Evolutionary conservation across 64 coral and sea anemone species (phyloP), one percentile per base, ranked within the genome.

Genomic region (Montipora capricornis): DNA sequence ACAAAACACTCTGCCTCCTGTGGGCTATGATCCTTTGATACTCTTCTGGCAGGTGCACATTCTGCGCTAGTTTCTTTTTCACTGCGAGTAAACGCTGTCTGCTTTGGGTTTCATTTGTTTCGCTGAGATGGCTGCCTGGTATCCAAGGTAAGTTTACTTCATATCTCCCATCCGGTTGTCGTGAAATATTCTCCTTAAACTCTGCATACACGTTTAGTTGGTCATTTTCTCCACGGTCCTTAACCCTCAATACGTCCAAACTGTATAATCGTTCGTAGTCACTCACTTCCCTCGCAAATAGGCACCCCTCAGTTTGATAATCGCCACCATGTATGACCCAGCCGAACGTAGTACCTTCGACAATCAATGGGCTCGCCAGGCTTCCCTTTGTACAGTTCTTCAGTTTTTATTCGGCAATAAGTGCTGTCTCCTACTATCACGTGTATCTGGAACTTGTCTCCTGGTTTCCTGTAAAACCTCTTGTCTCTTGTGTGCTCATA

Each of bases 361-460:
- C 29, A 6, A 76, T 76, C 29, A 6, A 76, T 76, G 29, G 74
- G 74, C 1, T 76, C 74, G 22, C 44, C 24, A 45, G 87, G 93
- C 53, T 46, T 20, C 13, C 47, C 87, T 46, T 94, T 94, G 47
- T 68, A 49, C 53, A 13, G 89, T 70, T 88, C 13, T 75, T 89
- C 76, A 49, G 76, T 94, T 61, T 83, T 69, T 20, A 90, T 94
- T 24, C 82, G 73, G 44, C 79, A 89, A 37, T 83, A 90, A 22
- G 61, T 59, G 8, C 47, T 47, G 50, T 57, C 80, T 59, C 80
- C 29, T 37, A 37, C 1, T 37, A 37, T 37, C 24, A 83, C 6
- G 67, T 92, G 44, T 55, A 91, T 91, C 68, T 44, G 74, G 67
- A 80, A 93, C 44, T 87, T 60, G 1, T 93, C 75, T 67, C 47